phyloP scores from a whole-genome alignment of 1,140 invertebrate species.

The Calycopis cecrops region DNA sequence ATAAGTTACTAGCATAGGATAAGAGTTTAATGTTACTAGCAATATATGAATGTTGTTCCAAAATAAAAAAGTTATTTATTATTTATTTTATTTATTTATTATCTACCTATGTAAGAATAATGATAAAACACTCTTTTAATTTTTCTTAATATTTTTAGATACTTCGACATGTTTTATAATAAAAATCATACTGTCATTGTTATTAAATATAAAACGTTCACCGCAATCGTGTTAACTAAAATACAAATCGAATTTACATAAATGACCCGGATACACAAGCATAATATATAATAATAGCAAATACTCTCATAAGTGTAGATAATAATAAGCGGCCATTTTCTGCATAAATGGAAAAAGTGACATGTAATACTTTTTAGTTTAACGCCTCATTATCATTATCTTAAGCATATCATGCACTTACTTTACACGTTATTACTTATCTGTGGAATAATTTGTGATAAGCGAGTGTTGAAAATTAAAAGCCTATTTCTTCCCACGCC shows the following conservation, averaged over 20 bases:
- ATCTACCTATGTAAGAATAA: too few species aligned
- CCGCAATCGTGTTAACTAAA: not conserved
- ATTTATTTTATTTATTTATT: too few species aligned
- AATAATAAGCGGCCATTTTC: slow-evolving; percentile 2
- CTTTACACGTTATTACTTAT: slow-evolving; percentile 46
- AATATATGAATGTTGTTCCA: too few species aligned
- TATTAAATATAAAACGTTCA: too few species aligned
- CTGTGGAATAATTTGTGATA: slow-evolving; percentile 41
- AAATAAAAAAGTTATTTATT: too few species aligned
- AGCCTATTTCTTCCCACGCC: slow-evolving; percentile 60
- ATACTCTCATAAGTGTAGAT: not conserved
- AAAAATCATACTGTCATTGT: too few species aligned
- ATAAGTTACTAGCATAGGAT: too few species aligned
- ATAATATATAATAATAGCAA: not conserved
- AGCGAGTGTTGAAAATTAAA: slow-evolving; percentile 63
- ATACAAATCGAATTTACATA: not conserved
- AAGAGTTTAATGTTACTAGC: too few species aligned
- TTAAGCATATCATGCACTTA: slow-evolving; percentile 27
- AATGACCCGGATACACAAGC: not conserved
- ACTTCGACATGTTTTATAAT: too few species aligned
- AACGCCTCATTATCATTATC: slow-evolving; percentile 1
- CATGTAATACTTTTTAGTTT: not conserved
- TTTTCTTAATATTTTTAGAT: too few species aligned
- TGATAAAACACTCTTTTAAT: too few species aligned
- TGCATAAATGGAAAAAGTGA: not conserved